These are phyloP conservation scores for Pseudachorutes palmiensis DNA, from an alignment of 1,140 invertebrate species.

Conservation along the genomic window DNA sequence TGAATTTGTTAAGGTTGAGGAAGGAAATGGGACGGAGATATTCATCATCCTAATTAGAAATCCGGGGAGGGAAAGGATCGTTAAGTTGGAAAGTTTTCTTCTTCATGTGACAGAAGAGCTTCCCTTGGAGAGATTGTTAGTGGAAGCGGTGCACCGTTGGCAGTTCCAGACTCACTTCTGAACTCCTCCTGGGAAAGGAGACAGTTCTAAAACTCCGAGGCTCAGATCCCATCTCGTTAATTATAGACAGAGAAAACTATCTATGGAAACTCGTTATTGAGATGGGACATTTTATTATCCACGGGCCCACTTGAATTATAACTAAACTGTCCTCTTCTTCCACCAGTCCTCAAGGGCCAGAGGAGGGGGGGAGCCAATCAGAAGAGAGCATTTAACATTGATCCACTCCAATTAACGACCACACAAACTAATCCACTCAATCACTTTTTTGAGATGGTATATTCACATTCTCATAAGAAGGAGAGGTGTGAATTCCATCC, in stretches of 20 bases:
- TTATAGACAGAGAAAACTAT: slow-evolving; percentile 34
- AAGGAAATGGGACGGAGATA: slow-evolving; percentile 33
- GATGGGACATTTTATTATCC: slow-evolving; percentile 36
- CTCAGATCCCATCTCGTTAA: slow-evolving; percentile 35
- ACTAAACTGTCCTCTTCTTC: slow-evolving; percentile 23
- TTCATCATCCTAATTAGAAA: slow-evolving; percentile 39
- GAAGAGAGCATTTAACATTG: no score
- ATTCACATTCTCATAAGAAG: no score
- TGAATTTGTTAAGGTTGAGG: neutral
- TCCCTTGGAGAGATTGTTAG: no score
- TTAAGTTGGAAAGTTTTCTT: slow-evolving; percentile 3
- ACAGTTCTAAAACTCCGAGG: neutral
- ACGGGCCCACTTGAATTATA: slow-evolving; percentile 35
- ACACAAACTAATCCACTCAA: neutral
- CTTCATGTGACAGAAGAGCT: no score
- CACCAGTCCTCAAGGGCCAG: no score
- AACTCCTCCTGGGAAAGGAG: slow-evolving; percentile 18
- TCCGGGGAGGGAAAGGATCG: slow-evolving; percentile 20
- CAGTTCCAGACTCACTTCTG: no score
- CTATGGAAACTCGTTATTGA: slow-evolving; percentile 38
- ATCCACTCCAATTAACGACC: neutral
- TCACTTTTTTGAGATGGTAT: no score
- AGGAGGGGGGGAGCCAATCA: no score
- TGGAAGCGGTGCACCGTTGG: no score
- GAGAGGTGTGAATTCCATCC: no score